Conservation (phyloP, 1,140 invertebrate species). For the Zaprionus davidi region DNA sequence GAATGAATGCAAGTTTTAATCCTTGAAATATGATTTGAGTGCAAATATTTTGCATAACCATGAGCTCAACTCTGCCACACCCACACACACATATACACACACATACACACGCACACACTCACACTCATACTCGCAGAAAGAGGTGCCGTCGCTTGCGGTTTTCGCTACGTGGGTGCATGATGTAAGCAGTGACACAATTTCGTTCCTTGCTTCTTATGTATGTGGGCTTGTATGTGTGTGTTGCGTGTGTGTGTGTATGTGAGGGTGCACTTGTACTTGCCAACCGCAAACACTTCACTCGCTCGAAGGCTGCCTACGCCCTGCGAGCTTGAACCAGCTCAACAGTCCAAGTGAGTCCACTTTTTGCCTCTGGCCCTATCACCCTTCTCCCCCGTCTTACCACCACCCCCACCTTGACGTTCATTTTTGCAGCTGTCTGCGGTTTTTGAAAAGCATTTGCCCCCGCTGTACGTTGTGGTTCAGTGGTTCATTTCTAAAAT, state of each 20-base stretch:
- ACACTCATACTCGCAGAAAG: not conserved
- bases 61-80: constrained; percentile 58
- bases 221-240: constrained; percentile 27
- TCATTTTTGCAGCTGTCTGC: constrained; percentile 48
- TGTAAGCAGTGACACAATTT: constrained; percentile 79
- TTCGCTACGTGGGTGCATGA: constrained; percentile 36
- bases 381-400: constrained; percentile 3
- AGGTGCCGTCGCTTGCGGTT: constrained; percentile 56
- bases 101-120: not conserved
- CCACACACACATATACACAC: not conserved
- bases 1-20: constrained; percentile 82
- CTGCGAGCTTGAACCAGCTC: constrained; percentile 8
- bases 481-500: constrained; percentile 57
- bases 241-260: constrained; percentile 22
- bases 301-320: constrained; percentile 64
- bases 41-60: constrained; percentile 83
- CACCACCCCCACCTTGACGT: constrained; percentile 16
- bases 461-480: constrained; percentile 30
- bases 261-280: constrained; percentile 78
- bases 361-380: not conserved
- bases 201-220: constrained; percentile 51
- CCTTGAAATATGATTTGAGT: constrained; percentile 83
- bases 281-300: constrained; percentile 81
- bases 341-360: constrained; percentile 17
- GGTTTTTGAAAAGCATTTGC: constrained; percentile 57